Evolutionary conservation across 2,113 vertebrate genomes (phyloP).

Genomic region (Nansenia antarctica): DNA sequence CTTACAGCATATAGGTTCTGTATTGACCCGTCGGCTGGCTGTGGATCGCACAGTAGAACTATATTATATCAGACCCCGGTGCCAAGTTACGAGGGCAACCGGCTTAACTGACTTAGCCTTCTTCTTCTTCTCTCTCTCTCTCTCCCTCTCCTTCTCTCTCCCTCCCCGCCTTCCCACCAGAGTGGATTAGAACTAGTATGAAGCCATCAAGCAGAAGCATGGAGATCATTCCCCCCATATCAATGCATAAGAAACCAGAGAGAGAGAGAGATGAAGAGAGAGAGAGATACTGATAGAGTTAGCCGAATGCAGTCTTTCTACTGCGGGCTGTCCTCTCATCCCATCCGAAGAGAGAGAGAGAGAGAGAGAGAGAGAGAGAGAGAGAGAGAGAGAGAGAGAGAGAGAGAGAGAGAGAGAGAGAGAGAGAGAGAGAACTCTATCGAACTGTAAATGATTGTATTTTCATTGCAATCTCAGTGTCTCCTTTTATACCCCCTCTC

Average conservation of each 20-base stretch:
- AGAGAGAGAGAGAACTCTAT: slow-evolving; percentile 63
- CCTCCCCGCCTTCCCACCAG: background rate
- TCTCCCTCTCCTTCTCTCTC: slow-evolving; percentile 13
- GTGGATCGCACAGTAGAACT: background rate
- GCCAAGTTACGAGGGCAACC: background rate
- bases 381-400: too few species aligned
- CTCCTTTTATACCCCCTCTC: slow-evolving; percentile 56
- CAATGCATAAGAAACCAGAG: too few species aligned
- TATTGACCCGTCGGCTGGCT: background rate
- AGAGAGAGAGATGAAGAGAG: too few species aligned
- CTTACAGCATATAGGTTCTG: background rate
- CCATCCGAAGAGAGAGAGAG: too few species aligned
- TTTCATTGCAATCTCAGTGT: slow-evolving; percentile 61
- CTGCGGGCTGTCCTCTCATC: slow-evolving; percentile 41
- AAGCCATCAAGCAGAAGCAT: slow-evolving; percentile 55
- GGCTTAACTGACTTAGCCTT: background rate
- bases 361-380: too few species aligned
- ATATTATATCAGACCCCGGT: too few species aligned
- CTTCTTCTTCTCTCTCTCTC: slow-evolving; percentile 2
- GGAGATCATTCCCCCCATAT: too few species aligned
- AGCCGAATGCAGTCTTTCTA: slow-evolving; percentile 41
- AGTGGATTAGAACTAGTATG: slow-evolving; percentile 35
- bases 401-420: too few species aligned
- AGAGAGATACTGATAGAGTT: slow-evolving; percentile 20
- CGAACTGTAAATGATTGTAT: slow-evolving; percentile 67